These are phyloP conservation scores for Scaptomyza montana DNA, from an alignment of 1,140 invertebrate genomes.

Conservation along the genomic window DNA sequence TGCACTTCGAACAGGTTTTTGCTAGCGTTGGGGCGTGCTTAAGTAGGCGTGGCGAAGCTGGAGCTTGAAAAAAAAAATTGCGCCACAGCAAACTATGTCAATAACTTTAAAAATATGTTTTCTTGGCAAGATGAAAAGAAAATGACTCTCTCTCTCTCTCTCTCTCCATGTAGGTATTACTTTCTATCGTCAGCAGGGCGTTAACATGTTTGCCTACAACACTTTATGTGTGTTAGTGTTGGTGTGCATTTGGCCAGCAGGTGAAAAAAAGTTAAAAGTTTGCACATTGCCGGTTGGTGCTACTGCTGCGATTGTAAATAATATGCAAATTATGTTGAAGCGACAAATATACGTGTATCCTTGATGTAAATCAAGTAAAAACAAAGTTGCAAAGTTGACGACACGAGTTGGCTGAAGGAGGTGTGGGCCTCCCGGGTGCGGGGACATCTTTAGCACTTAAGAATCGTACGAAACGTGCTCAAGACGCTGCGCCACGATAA, in stretches of 20 bases:
- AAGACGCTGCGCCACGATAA: conserved; percentile 38
- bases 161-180: conserved; percentile 3
- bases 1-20: conserved; percentile 51
- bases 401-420: conserved; percentile 1
- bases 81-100: conserved; percentile 70
- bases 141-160: not conserved
- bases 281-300: conserved; percentile 6
- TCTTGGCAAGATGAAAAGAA: conserved; percentile 1
- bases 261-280: conserved; percentile 72
- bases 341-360: conserved; percentile 76
- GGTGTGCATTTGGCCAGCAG: conserved; percentile 47
- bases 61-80: not conserved
- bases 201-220: conserved; percentile 63
- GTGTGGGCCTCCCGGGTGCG: too few relatives aligned
- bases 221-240: conserved; percentile 42
- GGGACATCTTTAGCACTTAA: conserved; percentile 72
- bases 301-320: conserved; percentile 70
- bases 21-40: conserved; percentile 56
- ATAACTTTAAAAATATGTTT: conserved; percentile 80
- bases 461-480: conserved; percentile 73
- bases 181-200: conserved; percentile 40
- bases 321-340: conserved; percentile 76
- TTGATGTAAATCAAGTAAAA: conserved; percentile 74
- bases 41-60: conserved; percentile 66
- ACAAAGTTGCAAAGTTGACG: conserved; percentile 70